Base-by-base conservation (phyloP, 2,888 invertebrate genomes). In the Crossocerus cetratus region DNA sequence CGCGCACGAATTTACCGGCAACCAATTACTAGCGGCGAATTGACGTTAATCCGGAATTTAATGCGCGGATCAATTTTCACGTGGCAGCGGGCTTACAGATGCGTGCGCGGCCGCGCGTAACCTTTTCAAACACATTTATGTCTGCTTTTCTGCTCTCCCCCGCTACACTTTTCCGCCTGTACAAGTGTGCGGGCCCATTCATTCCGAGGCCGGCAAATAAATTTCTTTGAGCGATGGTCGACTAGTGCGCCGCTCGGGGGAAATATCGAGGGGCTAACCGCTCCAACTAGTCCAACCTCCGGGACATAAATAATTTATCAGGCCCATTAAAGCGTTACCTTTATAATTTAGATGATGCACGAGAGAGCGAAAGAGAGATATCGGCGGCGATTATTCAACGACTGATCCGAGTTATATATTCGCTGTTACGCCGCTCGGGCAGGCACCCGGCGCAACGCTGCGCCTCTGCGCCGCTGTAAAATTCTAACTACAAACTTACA, bases 31-130 rank as follows among this genome's bases (percentile, higher is more conserved):
- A 69, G 56, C 67, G 58, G 32, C 69, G 69, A 71, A 80, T 72
- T 61, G 74, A 65, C 74, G 66, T 69, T 82, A 82, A 82, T 81
- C 74, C 72, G 16, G 14, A 65, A 70, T 77, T 82, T 82, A 81
- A 81, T 82, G 72, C 77, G 69, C 49, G 69, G 75, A 82, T 81
- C 75, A 77, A 74, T 81, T 80, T 71, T 74, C 72, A 44, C 63
- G 21, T 70, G 70, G 68, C 68, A 72, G 66, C 73, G 32, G 32
- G 32, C 32, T 5, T 32, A 11, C 32, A 5, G 32, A 32, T 69
- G 72, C 59, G 67, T 71, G 72, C 69, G 56, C 57, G 45, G n/a
- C n/a, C 32, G 11, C n/a, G 57, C 69, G 69, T 62, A 32, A 32
- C 32, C 63, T 69, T 76, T 69, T 58, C 54, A 20, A 64, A 62